A percentile compares a stretch with the other conserved stretches of the same genome.
Conservation (phyloP, 2,888 invertebrate genomes). For the Drosophila diplacantha region DNA sequence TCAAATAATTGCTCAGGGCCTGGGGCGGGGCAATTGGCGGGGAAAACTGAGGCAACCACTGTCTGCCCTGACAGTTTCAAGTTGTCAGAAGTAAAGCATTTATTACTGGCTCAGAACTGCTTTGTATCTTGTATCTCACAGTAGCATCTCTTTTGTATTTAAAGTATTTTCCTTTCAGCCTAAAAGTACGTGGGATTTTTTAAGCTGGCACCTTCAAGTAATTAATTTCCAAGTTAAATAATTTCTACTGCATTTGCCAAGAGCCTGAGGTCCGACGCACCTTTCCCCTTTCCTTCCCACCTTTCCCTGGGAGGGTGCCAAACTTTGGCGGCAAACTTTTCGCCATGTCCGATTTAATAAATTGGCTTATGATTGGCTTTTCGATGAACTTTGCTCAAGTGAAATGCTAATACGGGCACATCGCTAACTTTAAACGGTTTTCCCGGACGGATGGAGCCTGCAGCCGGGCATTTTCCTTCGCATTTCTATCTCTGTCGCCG, state of each 20-base stretch:
- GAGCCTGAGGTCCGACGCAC: background rate
- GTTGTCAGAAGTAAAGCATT: background rate
- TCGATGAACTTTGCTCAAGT: slow-evolving; percentile 56
- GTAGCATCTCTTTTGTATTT: background rate
- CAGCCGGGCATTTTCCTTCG: background rate
- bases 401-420: slow-evolving; percentile 52
- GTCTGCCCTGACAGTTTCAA: background rate
- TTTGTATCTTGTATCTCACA: background rate
- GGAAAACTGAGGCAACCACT: background rate
- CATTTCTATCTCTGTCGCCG: slow-evolving; percentile 42
- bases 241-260: background rate
- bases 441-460: slow-evolving; percentile 4
- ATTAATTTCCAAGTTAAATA: too few species aligned
- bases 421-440: slow-evolving; percentile 46
- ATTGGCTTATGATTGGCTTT: slow-evolving; percentile 64
- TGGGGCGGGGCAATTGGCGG: background rate
- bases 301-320: too few species aligned
- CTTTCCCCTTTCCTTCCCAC: background rate
- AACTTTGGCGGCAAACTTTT: slow-evolving; percentile 46
- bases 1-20: slow-evolving; percentile 12
- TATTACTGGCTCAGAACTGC: background rate
- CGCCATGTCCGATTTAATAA: slow-evolving; percentile 58
- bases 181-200: background rate
- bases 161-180: background rate
- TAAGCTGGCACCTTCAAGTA: background rate